Evolutionary conservation across 2,113 vertebrate species (phyloP).

Genomic region (Elgaria multicarinata): DNA sequence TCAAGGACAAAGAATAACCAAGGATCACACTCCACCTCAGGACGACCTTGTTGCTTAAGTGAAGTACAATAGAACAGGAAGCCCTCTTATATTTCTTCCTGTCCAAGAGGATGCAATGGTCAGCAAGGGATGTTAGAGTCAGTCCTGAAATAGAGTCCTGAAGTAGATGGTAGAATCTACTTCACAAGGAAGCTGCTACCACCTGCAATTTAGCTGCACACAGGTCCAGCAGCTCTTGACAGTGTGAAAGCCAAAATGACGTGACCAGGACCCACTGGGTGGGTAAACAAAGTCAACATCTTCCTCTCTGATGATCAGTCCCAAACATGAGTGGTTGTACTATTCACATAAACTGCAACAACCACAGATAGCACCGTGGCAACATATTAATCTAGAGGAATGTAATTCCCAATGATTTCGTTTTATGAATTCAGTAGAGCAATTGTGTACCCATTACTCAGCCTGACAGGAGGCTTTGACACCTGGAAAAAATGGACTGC

Average conservation of each 20-base stretch:
- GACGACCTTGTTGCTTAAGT: no score
- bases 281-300: background rate
- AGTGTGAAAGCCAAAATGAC: background rate
- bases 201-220: background rate
- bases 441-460: conserved; percentile 77
- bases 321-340: background rate
- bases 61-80: no score
- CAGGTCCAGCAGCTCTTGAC: background rate
- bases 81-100: no score
- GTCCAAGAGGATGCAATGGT: no score
- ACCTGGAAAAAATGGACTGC: conserved; percentile 70
- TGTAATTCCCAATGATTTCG: conserved; percentile 64
- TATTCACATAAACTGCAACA: background rate
- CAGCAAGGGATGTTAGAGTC: no score
- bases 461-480: conserved; percentile 76
- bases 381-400: conserved; percentile 68
- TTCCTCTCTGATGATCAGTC: background rate
- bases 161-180: no score
- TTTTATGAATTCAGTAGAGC: conserved; percentile 79
- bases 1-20: background rate
- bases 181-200: no score
- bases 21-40: no score
- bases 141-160: no score
- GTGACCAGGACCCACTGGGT: background rate
- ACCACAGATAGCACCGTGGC: background rate